A percentile compares a stretch with the other conserved stretches of the same genome.
phyloP scores from a whole-genome alignment of 2,113 vertebrate species.

The Otocyon megalotis region DNA sequence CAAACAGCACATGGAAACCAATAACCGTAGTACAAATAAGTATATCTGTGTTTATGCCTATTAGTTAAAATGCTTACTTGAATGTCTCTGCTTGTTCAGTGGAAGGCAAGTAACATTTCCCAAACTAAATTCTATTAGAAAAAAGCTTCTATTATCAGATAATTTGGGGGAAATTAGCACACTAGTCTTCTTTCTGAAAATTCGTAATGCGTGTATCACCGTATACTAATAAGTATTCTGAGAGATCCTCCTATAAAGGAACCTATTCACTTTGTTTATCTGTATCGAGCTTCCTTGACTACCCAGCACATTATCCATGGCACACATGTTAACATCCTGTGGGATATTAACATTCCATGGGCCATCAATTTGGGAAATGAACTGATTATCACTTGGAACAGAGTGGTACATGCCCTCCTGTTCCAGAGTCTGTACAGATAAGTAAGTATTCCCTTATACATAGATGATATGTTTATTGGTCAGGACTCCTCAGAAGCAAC shows the following conservation, averaged over 20 bases:
- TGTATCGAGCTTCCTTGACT: not conserved
- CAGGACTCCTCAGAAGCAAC: not conserved
- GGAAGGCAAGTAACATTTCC: conserved; percentile 21
- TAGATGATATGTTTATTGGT: not conserved
- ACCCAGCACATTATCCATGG: not conserved
- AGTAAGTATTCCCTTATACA: not conserved
- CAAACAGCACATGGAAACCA: conserved; percentile 14
- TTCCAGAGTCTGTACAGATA: not conserved
- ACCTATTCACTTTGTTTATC: not conserved
- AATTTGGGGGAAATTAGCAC: conserved; percentile 6
- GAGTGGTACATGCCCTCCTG: not conserved
- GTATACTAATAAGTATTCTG: not conserved
- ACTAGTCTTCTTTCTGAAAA: not conserved
- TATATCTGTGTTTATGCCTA: not conserved
- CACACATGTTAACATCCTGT: conserved; percentile 6
- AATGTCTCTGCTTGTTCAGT: not conserved
- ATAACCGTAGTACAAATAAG: not conserved
- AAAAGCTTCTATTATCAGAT: not conserved
- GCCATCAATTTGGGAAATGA: conserved; percentile 14
- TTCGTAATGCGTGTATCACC: not conserved
- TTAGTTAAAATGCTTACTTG: not conserved
- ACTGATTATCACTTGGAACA: conserved; percentile 13
- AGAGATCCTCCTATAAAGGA: not conserved
- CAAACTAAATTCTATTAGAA: conserved; percentile 12
- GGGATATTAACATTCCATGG: not conserved